Base-by-base conservation (phyloP, 2,888 invertebrate genomes). In the Amiota minor region DNA sequence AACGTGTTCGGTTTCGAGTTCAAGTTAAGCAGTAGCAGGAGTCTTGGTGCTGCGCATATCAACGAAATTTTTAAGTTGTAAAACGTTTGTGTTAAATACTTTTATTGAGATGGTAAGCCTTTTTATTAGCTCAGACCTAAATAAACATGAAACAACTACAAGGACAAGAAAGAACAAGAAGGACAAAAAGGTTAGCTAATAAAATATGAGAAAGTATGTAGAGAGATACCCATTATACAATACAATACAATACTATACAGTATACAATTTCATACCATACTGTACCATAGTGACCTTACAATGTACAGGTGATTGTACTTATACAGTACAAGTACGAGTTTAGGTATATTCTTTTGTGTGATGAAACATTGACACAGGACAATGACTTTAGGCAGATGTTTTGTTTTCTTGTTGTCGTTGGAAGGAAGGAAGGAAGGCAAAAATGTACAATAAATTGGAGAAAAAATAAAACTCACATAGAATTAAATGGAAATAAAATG, bases 81-180 rank as follows among this genome's bases (percentile, higher is more conserved):
- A 83, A 88, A 87, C 88, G 88, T 82, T 88, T 88, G 88, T 88
- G 88, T 88, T 88, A 88, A 88, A 88, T 88, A 88, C 87, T 88
- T 88, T 88, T 88, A 88, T 88, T 88, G 88, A 87, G 88, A 86
- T 88, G 87, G 86, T 88, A 88, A 88, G 87, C 88, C 86, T 86
- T 88, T 87, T 87, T 84, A 86, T 84, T 86, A 85, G 83, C 83
- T 81, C 83, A 81, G 86, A 85, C 83, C 83, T 84, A 84, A 84
- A 84, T 84, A 84, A 84, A 84, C 83, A 84, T 61, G 70, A 64
- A 35, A 73, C 74, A 6, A 35, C 56, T 35, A 14, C 12, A 16
- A 73, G 75, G 72, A 74, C 74, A 74, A 77, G 74, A 74, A 77
- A 75, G 72, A 77, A 72, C 59, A 59, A 18, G 35, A 35, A 35